phyloP scores from a whole-genome alignment of 2,888 invertebrate genomes.

The Quadriops clusia region DNA sequence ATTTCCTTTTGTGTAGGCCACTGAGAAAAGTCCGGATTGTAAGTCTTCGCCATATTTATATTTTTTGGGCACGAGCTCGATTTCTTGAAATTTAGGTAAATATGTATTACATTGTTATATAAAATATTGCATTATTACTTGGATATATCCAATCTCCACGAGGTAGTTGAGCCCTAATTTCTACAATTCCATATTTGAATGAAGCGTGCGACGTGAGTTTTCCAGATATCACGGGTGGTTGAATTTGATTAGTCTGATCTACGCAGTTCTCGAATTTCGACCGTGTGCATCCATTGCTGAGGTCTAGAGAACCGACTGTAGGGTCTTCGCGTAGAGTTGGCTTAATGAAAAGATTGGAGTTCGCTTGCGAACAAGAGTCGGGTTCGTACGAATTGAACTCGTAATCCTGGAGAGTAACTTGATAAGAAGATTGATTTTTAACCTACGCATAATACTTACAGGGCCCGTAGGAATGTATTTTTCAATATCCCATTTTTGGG shows the following conservation, averaged over 20 bases:
- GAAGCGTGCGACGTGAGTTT: conserved; percentile 36
- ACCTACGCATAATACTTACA: conserved; percentile 24
- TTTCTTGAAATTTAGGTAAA: conserved; percentile 25
- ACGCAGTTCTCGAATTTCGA: conserved; percentile 3
- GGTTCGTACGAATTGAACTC: conserved; percentile 52
- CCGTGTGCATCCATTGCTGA: no score
- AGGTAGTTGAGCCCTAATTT: conserved; percentile 42
- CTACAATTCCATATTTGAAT: conserved; percentile 40
- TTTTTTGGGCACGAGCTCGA: conserved; percentile 22
- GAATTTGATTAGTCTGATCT: no score
- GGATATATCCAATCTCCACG: conserved; percentile 46
- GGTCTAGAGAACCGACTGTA: no score
- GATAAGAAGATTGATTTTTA: conserved; percentile 4
- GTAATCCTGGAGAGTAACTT: conserved; percentile 39
- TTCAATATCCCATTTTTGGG: conserved; percentile 45
- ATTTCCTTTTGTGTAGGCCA: conserved; percentile 6
- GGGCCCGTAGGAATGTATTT: conserved; percentile 41
- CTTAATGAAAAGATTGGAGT: no score
- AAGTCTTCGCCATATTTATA: no score
- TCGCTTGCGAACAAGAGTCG: no score
- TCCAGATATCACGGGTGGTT: conserved; percentile 40
- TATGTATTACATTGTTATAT: background rate
- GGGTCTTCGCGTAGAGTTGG: no score
- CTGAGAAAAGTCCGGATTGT: no score
- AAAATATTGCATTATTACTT: conserved; percentile 33